A percentile compares a stretch with the other conserved stretches of the same genome.
Conservation (phyloP, 2,113 vertebrate genomes). For the human region DNA sequence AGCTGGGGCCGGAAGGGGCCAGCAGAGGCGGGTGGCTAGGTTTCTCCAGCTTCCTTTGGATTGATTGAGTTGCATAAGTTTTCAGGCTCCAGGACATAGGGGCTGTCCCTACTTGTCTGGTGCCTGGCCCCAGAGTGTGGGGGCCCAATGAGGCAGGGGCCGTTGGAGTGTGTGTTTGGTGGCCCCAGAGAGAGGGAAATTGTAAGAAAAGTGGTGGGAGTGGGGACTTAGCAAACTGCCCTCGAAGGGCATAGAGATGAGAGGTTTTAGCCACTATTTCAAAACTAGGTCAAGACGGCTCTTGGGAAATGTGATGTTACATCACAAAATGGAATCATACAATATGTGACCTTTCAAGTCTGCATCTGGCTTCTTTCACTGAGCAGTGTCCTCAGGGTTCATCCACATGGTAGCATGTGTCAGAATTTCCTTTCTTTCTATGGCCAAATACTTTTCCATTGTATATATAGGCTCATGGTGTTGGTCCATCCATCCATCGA, state of each 20-base stretch:
- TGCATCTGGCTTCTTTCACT: not conserved
- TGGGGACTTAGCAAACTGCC: not conserved
- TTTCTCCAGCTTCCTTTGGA: not conserved
- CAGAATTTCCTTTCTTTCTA: not conserved
- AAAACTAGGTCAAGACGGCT: slow-evolving; percentile 22
- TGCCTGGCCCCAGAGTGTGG: not conserved
- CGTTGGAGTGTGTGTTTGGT: not conserved
- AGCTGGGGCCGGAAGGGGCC: not conserved
- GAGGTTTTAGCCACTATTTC: not conserved
- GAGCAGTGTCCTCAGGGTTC: not conserved
- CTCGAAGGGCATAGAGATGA: not conserved
- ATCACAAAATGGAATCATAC: slow-evolving; percentile 5
- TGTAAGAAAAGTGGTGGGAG: not conserved
- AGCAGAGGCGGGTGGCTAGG: not conserved
- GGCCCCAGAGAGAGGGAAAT: not conserved
- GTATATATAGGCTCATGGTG: not conserved
- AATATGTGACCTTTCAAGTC: not conserved
- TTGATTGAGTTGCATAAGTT: not conserved
- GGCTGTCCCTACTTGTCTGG: not conserved
- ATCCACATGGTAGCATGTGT: not conserved
- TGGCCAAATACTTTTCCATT: not conserved
- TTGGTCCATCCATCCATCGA: not conserved
- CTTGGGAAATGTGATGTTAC: slow-evolving; percentile 40
- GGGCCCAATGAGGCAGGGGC: not conserved
- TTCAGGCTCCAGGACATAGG: not conserved